Conservation (phyloP, 2,888 invertebrate genomes). For the Noctua pronuba region DNA sequence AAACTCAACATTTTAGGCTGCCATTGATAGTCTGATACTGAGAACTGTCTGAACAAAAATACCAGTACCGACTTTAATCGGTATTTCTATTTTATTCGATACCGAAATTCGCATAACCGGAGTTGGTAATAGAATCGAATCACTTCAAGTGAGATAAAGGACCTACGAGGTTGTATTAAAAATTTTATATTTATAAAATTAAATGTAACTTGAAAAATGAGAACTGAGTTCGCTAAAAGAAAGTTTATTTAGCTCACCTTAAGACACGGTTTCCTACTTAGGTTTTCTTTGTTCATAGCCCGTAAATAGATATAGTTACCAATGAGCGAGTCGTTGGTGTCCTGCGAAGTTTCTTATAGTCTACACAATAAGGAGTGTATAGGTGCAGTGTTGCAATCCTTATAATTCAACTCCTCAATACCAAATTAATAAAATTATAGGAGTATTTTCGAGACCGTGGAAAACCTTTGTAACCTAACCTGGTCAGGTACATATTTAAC, state of each 20-base stretch:
- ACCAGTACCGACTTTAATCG: neutral
- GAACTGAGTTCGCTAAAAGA: neutral
- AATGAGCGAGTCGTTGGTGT: neutral
- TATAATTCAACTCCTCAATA: neutral
- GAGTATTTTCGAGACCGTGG: neutral
- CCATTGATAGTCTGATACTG: neutral
- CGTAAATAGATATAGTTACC: neutral
- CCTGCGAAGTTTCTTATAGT: neutral
- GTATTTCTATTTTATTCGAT: neutral
- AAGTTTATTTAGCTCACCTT: constrained; percentile 8
- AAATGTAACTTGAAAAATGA: neutral
- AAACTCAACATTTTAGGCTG: neutral
- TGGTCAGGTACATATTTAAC: neutral
- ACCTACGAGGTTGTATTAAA: neutral
- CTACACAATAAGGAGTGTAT: neutral
- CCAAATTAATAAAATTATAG: neutral
- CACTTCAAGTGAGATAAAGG: neutral
- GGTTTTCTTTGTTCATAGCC: no score
- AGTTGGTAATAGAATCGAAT: neutral
- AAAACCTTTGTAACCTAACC: neutral
- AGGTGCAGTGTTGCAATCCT: neutral
- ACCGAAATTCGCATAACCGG: neutral
- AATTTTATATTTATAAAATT: no score
- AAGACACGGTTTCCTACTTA: neutral
- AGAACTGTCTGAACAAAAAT: neutral